A percentile compares a stretch with the other conserved stretches of the same genome.
Evolutionary conservation across 2,888 invertebrate species (phyloP).

Genomic region (Panzeria rudis): DNA sequence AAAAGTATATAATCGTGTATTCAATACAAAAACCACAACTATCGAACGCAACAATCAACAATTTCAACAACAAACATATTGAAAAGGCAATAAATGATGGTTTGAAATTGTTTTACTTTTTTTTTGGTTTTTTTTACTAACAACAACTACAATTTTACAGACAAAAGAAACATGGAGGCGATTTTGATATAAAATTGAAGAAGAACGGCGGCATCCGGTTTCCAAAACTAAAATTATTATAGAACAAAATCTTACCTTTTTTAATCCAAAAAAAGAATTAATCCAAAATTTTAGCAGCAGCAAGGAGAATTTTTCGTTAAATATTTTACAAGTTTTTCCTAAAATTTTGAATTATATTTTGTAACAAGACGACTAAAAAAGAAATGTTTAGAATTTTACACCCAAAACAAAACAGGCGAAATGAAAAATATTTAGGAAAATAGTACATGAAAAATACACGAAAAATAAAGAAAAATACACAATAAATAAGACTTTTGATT

Average conservation of each 20-base stretch:
- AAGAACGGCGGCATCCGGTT: slow-evolving; percentile 46
- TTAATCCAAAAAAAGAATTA: slow-evolving; percentile 9
- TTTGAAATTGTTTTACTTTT: slow-evolving; percentile 12
- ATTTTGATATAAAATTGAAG: slow-evolving; percentile 10
- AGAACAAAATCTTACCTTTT: slow-evolving; percentile 53
- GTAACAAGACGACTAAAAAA: background rate
- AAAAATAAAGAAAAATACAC: slow-evolving; percentile 29
- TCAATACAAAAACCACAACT: slow-evolving; percentile 24
- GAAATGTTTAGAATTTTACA: slow-evolving; percentile 73
- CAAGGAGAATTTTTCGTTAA: background rate
- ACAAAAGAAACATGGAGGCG: slow-evolving; percentile 49
- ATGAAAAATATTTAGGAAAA: slow-evolving; percentile 33
- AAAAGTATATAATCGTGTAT: slow-evolving; percentile 33
- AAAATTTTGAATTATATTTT: background rate
- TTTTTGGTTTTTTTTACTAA: too few relatives aligned
- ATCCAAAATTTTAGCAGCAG: slow-evolving; percentile 10
- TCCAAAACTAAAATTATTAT: slow-evolving; percentile 1
- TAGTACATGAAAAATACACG: slow-evolving; percentile 58
- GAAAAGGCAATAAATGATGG: slow-evolving; percentile 27
- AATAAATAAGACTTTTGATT: background rate
- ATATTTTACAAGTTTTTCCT: too few relatives aligned
- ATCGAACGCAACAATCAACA: slow-evolving; percentile 6
- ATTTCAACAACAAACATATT: slow-evolving; percentile 27
- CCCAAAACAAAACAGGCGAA: slow-evolving; percentile 70
- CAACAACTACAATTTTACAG: background rate